Conservation (phyloP, 2,113 vertebrate species). For the Cyprinodon tularosa region DNA sequence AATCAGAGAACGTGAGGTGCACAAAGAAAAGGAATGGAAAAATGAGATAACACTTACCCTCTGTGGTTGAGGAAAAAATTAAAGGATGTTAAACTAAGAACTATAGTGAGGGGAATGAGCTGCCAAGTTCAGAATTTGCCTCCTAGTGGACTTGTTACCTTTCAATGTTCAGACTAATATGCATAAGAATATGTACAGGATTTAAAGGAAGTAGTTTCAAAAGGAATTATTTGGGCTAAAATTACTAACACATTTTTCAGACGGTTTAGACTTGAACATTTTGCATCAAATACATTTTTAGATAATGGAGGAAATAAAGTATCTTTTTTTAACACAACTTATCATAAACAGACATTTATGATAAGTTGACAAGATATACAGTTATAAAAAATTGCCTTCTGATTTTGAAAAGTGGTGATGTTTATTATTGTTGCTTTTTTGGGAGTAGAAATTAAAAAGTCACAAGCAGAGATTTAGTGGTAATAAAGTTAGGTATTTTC, state of each 20-base stretch:
- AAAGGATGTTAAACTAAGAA: slow-evolving; percentile 12
- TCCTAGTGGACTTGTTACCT: slow-evolving; percentile 13
- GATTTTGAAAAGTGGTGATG: too few relatives aligned
- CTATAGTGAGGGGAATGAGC: slow-evolving; percentile 12
- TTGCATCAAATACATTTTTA: not conserved
- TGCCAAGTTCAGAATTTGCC: slow-evolving; percentile 32
- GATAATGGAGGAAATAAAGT: too few relatives aligned
- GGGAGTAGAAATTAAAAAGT: too few relatives aligned
- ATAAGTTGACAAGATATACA: too few relatives aligned
- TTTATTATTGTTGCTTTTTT: too few relatives aligned
- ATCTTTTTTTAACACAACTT: too few relatives aligned
- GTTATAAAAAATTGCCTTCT: too few relatives aligned
- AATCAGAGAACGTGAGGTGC: slow-evolving; percentile 15
- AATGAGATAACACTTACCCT: slow-evolving; percentile 24
- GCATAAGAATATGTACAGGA: not conserved
- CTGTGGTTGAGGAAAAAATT: slow-evolving; percentile 24
- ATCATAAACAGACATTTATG: too few relatives aligned
- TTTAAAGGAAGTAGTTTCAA: not conserved
- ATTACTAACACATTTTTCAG: not conserved
- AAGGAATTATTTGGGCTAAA: not conserved
- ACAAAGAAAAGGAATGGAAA: slow-evolving; percentile 6
- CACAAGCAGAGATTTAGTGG: too few relatives aligned
- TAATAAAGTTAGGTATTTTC: too few relatives aligned
- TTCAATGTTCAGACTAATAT: slow-evolving; percentile 25
- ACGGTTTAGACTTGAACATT: not conserved